phyloP scores from a whole-genome alignment of 2,888 invertebrate genomes.

The Neocrepidodera transversa region DNA sequence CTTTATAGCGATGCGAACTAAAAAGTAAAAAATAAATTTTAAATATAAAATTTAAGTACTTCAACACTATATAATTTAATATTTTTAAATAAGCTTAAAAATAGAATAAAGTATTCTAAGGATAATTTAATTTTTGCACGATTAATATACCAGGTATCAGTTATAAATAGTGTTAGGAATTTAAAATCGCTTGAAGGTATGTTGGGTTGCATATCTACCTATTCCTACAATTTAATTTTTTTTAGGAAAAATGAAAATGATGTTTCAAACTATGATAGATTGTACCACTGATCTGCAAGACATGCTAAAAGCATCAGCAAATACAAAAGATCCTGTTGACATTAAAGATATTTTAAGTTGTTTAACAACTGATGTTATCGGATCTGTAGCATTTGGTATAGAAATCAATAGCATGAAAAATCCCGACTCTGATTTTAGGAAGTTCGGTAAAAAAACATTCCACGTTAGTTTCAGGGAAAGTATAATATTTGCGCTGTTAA shows the following conservation, averaged over 20 bases:
- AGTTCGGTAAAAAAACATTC: constrained; percentile 42
- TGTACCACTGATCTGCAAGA: constrained; percentile 52
- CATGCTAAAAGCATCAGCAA: constrained; percentile 31
- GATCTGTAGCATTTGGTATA: constrained; percentile 66
- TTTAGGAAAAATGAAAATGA: constrained; percentile 68
- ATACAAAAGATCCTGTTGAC: constrained; percentile 31
- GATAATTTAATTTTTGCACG: too few species aligned
- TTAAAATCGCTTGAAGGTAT: too few species aligned
- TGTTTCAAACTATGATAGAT: constrained; percentile 67
- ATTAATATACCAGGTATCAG: too few species aligned
- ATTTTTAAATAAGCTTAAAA: too few species aligned
- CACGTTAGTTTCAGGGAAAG: not conserved
- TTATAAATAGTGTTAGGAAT: too few species aligned
- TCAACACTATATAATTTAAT: too few species aligned
- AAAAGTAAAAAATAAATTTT: too few species aligned
- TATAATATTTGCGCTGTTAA: not conserved
- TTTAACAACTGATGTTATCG: constrained; percentile 67
- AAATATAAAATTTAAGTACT: too few species aligned
- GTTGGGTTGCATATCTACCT: too few species aligned
- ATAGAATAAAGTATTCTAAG: too few species aligned
- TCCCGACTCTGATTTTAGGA: constrained; percentile 61
- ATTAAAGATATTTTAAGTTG: constrained; percentile 62
- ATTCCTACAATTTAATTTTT: too few species aligned
- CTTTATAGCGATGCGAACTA: too few species aligned
- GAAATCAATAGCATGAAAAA: constrained; percentile 65